Evolutionary conservation across 1,140 invertebrate species (phyloP), one percentile per base, ranked within the genome.

Genomic region (Orussus abietinus): DNA sequence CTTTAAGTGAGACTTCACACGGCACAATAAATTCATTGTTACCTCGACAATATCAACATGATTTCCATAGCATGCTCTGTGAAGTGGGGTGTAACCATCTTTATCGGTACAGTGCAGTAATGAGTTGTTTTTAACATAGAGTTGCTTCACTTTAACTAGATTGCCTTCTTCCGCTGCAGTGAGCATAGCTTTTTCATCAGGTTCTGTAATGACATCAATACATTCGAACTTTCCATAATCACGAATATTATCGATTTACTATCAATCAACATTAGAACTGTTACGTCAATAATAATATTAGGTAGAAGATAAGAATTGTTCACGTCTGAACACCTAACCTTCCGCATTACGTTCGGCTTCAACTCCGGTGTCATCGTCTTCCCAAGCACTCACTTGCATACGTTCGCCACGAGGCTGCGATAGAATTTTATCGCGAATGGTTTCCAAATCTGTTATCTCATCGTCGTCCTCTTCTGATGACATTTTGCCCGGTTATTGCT

Each of bases 31-130:
- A 14, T 5, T 20, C 2, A 4, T 5, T 11, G 20, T 4, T 56
- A 86, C 82, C 63, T 86, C 77, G 7, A 90, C 84, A 29, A 90
- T 75, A 36, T 88, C 78, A 5, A 82, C 38, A 61, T 96, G 85
- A 61, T 93, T 87, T 49, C 85, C 87, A 63, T 97, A 98, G 45
- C 84, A 86, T n/a, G 95, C 92, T 64, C 95, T 74, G 53, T 96
- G 92, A 19, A 96, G 70, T 0, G 91, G 86, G 7, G 91, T 92
- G 57, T 98, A 98, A 0, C 85, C 83, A 79, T 98, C 96, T 38
- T 79, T 76, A 71, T 98, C 96, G 17, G 57, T 69, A 5, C 78
- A 78, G 64, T 83, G 70, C 0, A 95, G 74, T 18, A 93, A 69
- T 2, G 64, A 55, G 0, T 75, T 71, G 66, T 91, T 77, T 42